These are phyloP conservation scores for Synanceia verrucosa DNA, from an alignment of 2,797 vertebrate species.

Conservation along the genomic window DNA sequence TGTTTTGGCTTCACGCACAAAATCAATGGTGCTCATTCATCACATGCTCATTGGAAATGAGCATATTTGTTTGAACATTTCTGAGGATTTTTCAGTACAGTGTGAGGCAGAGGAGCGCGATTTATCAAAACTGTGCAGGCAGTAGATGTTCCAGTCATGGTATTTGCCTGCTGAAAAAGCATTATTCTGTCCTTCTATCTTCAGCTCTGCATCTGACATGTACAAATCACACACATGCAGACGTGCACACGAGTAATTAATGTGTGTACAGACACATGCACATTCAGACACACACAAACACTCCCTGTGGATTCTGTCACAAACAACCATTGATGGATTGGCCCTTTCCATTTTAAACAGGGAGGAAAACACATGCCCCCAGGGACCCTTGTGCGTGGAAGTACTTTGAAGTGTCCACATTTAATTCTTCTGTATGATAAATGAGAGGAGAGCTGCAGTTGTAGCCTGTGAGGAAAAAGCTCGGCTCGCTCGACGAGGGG, in stretches of 20 bases:
- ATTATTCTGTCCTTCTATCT: conserved; percentile 59
- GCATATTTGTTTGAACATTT: conserved; percentile 73
- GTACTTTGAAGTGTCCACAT: conserved; percentile 83
- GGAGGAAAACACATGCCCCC: conserved; percentile 76
- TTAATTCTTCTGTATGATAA: conserved; percentile 84
- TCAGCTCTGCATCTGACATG: conserved; percentile 56
- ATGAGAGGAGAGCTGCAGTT: conserved; percentile 69
- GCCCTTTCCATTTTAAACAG: conserved; percentile 77
- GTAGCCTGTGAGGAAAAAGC: conserved; percentile 74
- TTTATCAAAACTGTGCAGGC: conserved; percentile 68
- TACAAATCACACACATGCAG: conserved; percentile 44
- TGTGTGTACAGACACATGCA: conserved; percentile 14
- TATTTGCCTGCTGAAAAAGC: conserved; percentile 66
- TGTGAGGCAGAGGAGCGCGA: conserved; percentile 44
- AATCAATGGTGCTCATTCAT: conserved; percentile 77
- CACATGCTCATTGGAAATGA: conserved; percentile 67
- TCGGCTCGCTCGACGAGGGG: conserved; percentile 65
- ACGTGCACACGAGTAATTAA: conserved; percentile 35
- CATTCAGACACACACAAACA: conserved; percentile 36
- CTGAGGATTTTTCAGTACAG: conserved; percentile 53
- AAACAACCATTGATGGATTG: conserved; percentile 80
- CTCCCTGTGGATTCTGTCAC: conserved; percentile 65
- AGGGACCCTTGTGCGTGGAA: conserved; percentile 78
- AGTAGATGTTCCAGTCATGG: conserved; percentile 46
- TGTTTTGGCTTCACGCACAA: conserved; percentile 65